phyloP scores from a whole-genome alignment of 2,113 vertebrate genomes.

The Catharus bicknelli region DNA sequence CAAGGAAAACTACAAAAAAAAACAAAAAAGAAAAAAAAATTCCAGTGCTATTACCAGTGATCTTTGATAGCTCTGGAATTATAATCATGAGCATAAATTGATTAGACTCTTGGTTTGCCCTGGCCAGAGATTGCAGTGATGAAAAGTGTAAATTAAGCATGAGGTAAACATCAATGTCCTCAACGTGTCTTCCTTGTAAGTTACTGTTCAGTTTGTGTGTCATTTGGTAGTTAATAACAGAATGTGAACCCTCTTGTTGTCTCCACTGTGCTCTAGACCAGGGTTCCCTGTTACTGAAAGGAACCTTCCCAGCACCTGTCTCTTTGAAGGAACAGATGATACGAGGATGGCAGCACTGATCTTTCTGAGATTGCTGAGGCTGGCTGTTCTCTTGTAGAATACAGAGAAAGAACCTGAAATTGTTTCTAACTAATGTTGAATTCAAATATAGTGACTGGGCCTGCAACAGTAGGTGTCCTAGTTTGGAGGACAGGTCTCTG shows the following conservation, averaged over 20 bases:
- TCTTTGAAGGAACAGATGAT: background rate
- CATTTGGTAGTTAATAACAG: conserved; percentile 8
- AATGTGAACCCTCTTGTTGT: background rate
- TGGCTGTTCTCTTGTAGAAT: background rate
- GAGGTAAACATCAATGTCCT: background rate
- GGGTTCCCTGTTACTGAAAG: background rate
- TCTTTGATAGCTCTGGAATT: background rate
- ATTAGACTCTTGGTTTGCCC: background rate
- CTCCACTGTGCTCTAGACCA: background rate
- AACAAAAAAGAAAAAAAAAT: background rate
- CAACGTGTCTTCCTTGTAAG: background rate
- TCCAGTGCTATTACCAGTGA: background rate
- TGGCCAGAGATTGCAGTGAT: background rate
- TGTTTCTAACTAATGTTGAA: background rate
- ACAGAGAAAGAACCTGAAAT: background rate
- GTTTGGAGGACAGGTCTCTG: too few relatives aligned
- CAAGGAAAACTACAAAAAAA: background rate
- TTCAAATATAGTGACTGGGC: background rate
- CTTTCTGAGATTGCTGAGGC: background rate
- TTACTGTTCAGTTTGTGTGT: background rate
- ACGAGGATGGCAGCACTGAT: background rate
- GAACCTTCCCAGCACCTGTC: background rate
- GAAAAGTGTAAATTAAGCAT: background rate
- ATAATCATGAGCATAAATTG: background rate
- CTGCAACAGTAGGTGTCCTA: background rate